Evolutionary conservation across 2,797 vertebrate species (phyloP).

Genomic region (Channallabes apus): DNA sequence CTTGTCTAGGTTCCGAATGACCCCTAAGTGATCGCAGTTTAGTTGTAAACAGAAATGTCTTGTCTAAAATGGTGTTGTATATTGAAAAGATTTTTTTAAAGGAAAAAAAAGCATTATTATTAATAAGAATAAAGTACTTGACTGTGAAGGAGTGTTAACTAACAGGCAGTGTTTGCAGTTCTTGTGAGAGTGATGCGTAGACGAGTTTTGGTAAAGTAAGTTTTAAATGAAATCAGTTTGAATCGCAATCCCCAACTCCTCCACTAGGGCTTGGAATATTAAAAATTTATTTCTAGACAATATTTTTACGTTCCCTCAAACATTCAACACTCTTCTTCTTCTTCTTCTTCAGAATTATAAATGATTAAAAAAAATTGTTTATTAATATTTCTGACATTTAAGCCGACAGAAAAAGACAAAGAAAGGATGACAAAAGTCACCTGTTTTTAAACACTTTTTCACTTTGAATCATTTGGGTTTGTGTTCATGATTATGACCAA

Average conservation of each 20-base stretch:
- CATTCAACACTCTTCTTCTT: too few species aligned
- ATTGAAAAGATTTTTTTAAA: conserved; percentile 66
- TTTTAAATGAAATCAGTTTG: background rate
- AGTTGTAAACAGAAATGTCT: conserved; percentile 67
- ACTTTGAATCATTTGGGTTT: too few species aligned
- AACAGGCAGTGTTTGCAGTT: background rate
- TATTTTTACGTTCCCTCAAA: background rate
- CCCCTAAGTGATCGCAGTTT: conserved; percentile 62
- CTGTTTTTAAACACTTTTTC: too few species aligned
- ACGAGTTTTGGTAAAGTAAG: background rate
- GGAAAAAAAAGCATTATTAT: conserved; percentile 59
- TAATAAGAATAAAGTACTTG: conserved; percentile 68
- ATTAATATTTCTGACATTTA: background rate
- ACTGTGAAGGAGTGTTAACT: conserved; percentile 63
- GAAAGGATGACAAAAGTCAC: too few species aligned
- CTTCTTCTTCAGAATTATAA: too few species aligned
- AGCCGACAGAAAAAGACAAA: too few species aligned
- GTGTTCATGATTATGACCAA: too few species aligned
- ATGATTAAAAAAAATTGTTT: background rate
- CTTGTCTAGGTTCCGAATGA: conserved; percentile 62
- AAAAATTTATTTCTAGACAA: background rate
- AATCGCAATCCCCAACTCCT: too few species aligned
- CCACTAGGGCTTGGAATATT: background rate
- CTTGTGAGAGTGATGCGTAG: background rate
- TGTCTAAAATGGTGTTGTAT: conserved; percentile 68